Base-by-base conservation (phyloP, 2,888 invertebrate species). In the Agriopis marginaria region DNA sequence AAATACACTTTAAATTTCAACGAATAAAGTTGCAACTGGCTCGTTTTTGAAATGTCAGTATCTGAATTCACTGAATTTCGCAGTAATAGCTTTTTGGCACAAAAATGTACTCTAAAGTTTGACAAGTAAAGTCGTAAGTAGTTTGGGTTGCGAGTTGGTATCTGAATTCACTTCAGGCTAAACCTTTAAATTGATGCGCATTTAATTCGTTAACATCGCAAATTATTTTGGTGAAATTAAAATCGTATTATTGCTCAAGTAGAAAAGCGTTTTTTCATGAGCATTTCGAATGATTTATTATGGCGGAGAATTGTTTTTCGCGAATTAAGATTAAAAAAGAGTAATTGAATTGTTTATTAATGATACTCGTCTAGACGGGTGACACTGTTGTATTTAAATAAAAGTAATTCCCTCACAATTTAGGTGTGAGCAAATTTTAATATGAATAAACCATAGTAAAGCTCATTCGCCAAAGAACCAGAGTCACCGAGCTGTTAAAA, bases 131-230 rank as follows among this genome's bases (percentile, higher is more conserved):
- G 64, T 56, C 32, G 44, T 54, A 17, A 53, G 9, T 66, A 1
- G 9, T 17, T 45, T 53, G 49, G 8, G 7, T 23, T 40, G 7
- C 51, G 0, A 6, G 4, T 60, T 3, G 9, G 42, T 71, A 76
- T 74, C 73, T 68, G 75, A 77, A 75, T 74, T 53, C 74, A 74
- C 77, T 77, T 74, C 66, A 64, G 77, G 77, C 76, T 76, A 77
- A 84, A 84, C 81, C 70, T 83, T 85, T 83, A 85, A 87, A 89
- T 85, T 87, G 86, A 88, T 87, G 89, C 80, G 82, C 85, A 82
- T 84, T 86, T 88, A 87, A 88, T 88, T 87, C 84, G 81, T 84
- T 84, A 75, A 74, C 65, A 75, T 75, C 66, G 75, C 75, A 76
- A 76, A 76, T 76, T 77, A 86, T 85, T 87, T 82, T 79, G 82